Percentiles rank a stretch among this genome's conserved stretches.
phyloP scores from a whole-genome alignment of 1,140 invertebrate species.

The Eueides isabella region DNA sequence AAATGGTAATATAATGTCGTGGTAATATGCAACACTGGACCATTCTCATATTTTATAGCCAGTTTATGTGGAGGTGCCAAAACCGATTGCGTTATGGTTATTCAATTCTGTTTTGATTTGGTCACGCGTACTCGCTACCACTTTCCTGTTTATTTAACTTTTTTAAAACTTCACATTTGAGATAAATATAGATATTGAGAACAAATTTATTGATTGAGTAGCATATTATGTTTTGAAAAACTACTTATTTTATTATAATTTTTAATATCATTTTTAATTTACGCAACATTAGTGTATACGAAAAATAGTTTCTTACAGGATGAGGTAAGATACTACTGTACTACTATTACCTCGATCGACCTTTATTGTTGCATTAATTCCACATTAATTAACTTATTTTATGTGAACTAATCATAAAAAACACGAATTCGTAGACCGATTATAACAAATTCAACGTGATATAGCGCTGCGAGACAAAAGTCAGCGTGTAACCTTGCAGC shows the following conservation, averaged over 20 bases:
- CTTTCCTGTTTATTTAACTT: conserved; percentile 24
- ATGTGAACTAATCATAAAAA: neutral
- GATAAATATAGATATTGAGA: neutral
- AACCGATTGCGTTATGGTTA: conserved; percentile 55
- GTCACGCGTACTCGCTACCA: conserved; percentile 54
- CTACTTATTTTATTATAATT: neutral
- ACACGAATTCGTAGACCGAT: neutral
- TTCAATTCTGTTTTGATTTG: conserved; percentile 66
- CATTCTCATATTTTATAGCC: conserved; percentile 29
- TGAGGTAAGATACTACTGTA: neutral
- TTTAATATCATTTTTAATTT: neutral
- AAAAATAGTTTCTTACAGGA: neutral
- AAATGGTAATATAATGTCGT: neutral
- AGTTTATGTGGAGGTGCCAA: conserved; percentile 48
- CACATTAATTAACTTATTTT: neutral
- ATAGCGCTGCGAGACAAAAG: neutral
- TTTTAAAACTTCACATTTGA: neutral
- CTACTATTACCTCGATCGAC: neutral
- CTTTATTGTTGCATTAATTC: neutral
- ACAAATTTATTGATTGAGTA: no score
- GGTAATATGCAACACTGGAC: conserved; percentile 15
- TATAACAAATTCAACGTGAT: neutral
- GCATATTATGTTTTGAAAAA: no score
- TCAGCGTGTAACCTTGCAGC: conserved; percentile 50
- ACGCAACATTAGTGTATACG: neutral